phyloP scores from a whole-genome alignment of 2,797 vertebrate genomes.

The Ceyx erithaca region DNA sequence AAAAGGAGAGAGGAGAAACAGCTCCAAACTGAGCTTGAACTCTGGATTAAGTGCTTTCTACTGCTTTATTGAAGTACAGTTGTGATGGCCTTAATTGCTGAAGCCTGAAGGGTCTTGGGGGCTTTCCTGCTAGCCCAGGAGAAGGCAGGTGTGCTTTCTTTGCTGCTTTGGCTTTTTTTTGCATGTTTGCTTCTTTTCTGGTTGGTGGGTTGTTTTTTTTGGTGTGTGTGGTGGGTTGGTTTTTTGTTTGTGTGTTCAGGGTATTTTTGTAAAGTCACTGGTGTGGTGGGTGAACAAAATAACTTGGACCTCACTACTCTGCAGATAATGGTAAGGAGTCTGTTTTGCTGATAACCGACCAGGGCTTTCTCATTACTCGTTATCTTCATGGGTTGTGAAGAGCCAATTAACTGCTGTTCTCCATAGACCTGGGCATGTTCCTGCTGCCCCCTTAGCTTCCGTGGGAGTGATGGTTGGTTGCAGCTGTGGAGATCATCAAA shows the following conservation, averaged over 20 bases:
- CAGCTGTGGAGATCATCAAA: neutral
- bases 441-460: neutral
- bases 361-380: neutral
- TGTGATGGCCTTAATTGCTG: conserved; percentile 33
- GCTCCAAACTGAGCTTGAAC: neutral
- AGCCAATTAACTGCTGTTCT: neutral
- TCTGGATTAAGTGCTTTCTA: conserved; percentile 4
- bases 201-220: too few relatives aligned
- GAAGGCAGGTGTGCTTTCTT: neutral
- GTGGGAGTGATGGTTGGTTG: neutral
- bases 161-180: too few relatives aligned
- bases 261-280: conserved; percentile 19
- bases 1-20: conserved; percentile 32
- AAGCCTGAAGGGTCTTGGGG: conserved; percentile 14
- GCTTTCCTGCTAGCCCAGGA: neutral
- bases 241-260: too few relatives aligned
- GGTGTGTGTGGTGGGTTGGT: too few relatives aligned
- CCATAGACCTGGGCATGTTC: neutral
- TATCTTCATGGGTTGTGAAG: neutral
- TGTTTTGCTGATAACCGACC: neutral
- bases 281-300: conserved; percentile 45
- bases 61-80: conserved; percentile 6
- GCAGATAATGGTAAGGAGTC: conserved; percentile 72
- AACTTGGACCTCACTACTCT: conserved; percentile 36
- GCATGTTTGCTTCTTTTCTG: too few relatives aligned